Evolutionary conservation across 2,888 invertebrate species (phyloP).

Genomic region (Orchesella flavescens): DNA sequence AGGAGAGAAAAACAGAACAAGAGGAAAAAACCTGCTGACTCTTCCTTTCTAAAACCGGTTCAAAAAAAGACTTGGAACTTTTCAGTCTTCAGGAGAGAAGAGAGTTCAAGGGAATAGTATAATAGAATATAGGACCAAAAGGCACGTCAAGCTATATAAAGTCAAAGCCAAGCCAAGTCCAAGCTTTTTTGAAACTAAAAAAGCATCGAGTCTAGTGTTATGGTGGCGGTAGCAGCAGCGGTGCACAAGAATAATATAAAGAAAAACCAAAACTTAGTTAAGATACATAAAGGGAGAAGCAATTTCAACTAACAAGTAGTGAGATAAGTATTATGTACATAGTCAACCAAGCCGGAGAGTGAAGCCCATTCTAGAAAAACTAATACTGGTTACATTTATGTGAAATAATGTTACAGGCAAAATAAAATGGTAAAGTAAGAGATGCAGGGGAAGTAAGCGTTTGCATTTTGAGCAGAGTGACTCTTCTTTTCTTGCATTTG

Average conservation of each 20-base stretch:
- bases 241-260: background rate
- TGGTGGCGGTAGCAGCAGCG: background rate
- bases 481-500: background rate
- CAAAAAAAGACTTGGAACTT: conserved; percentile 9
- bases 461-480: conserved; percentile 16
- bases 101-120: conserved; percentile 46
- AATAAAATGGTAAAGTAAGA: too few relatives aligned
- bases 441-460: background rate
- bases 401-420: conserved; percentile 1
- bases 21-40: conserved; percentile 56
- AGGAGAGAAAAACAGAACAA: conserved; percentile 16
- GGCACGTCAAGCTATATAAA: background rate
- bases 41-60: conserved; percentile 62
- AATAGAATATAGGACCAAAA: background rate
- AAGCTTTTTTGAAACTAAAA: conserved; percentile 3
- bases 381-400: conserved; percentile 15
- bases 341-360: background rate
- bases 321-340: too few relatives aligned
- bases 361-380: background rate
- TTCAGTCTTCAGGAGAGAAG: background rate
- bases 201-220: conserved; percentile 14
- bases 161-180: conserved; percentile 3
- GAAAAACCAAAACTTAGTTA: background rate
- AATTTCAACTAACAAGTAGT: background rate
- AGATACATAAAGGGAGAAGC: background rate